Evolutionary conservation across 35 echinoderm and acorn worm species (phyloP).

Genomic region (Eucidaris tribuloides): DNA sequence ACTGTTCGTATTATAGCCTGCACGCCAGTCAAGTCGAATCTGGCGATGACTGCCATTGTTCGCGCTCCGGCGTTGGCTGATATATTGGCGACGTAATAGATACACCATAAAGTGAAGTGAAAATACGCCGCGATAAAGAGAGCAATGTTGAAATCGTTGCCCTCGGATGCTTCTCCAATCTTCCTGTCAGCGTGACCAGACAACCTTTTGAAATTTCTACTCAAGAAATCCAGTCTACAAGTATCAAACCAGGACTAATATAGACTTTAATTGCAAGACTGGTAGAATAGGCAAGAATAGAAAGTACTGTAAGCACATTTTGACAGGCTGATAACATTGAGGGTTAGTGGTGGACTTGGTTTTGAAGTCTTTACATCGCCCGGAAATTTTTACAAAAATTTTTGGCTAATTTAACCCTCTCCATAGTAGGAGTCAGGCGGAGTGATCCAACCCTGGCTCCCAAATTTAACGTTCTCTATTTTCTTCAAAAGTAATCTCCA

Average conservation of each 20-base stretch:
- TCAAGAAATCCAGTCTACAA: not conserved
- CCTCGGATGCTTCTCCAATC: not conserved
- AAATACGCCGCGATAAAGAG: too few species aligned
- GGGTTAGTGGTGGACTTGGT: too few species aligned
- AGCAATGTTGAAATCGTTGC: not conserved
- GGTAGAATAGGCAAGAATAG: too few species aligned
- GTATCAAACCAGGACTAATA: not conserved
- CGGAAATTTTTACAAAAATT: too few species aligned
- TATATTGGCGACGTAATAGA: not conserved
- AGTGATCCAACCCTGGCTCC: too few species aligned
- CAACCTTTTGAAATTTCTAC: not conserved
- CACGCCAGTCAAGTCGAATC: conserved; percentile 8
- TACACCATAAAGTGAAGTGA: not conserved
- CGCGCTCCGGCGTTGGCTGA: not conserved
- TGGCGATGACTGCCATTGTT: too few species aligned
- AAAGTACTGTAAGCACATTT: not conserved
- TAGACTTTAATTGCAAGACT: not conserved
- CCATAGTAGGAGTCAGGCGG: too few species aligned
- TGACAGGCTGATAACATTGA: too few species aligned
- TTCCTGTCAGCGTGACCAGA: not conserved
- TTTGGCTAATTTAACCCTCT: too few species aligned
- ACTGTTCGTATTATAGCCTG: not conserved
- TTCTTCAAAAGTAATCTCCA: too few species aligned
- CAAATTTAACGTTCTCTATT: too few species aligned
- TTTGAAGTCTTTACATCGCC: too few species aligned